phyloP scores from a whole-genome alignment of 2,888 invertebrate species.

The Heteropelma amictum region DNA sequence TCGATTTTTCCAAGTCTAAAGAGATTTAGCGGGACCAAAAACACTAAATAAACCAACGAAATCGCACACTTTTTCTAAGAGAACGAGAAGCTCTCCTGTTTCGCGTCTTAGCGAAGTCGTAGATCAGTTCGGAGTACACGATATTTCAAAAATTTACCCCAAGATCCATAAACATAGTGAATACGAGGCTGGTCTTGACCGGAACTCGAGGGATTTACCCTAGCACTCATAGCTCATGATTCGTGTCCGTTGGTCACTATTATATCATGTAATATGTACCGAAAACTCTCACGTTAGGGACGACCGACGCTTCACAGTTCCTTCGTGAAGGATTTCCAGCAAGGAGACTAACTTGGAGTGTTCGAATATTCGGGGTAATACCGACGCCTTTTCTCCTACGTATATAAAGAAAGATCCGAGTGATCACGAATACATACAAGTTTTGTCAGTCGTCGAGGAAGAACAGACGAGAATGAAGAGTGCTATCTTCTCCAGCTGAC shows the following conservation, averaged over 20 bases:
- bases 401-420: neutral
- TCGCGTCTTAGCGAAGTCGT: too few species aligned
- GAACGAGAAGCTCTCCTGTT: too few species aligned
- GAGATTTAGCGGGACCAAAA: too few species aligned
- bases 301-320: slow-evolving; percentile 12
- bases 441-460: neutral
- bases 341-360: neutral
- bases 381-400: neutral
- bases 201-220: slow-evolving; percentile 14
- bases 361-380: neutral
- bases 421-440: slow-evolving; percentile 32
- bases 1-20: too few species aligned
- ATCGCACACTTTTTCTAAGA: too few species aligned
- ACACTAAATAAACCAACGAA: too few species aligned
- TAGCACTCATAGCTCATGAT: slow-evolving; percentile 35
- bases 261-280: slow-evolving; percentile 29
- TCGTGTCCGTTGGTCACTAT: slow-evolving; percentile 28
- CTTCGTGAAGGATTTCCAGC: neutral
- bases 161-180: slow-evolving; percentile 60
- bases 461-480: slow-evolving; percentile 27
- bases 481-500: slow-evolving; percentile 40
- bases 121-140: slow-evolving; percentile 35
- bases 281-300: neutral
- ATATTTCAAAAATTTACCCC: slow-evolving; percentile 65
- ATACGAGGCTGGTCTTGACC: slow-evolving; percentile 36